Base-by-base conservation (phyloP, 2,113 vertebrate genomes). In the Tangachromis dhanisi region DNA sequence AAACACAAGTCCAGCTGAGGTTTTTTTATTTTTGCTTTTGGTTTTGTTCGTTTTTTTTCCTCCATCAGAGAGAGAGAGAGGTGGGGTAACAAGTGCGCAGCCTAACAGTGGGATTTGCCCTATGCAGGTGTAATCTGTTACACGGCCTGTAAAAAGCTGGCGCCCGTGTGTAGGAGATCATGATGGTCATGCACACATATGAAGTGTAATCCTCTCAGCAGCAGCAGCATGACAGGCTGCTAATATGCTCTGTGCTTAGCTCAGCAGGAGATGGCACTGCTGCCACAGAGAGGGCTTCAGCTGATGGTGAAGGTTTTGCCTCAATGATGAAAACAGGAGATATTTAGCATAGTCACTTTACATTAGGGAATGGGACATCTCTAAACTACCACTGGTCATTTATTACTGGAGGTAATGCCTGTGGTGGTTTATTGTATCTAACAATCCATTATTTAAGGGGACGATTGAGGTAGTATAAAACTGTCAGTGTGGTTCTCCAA, bases 231-330 rank as follows among this genome's bases (percentile, higher is more conserved):
- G 86, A 87, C 91, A 90, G 80, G 85, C 31, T 83, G 83, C 61
- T 93, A 90, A 94, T 88, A 40, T 92, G 91, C 80, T 80, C 80
- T 87, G 84, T 94, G 92, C 94, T 92, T 4, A 93, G 86, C 90
- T 92, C 91, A 94, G 89, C 94, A 94, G 88, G 89, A 95, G 95
- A 89, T 90, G 95, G 93, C 93, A 94, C 89, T 93, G 92, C 85
- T 93, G 88, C 81, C 76, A 86, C 86, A 81, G 71, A 81, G 9
- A 88, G 17, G 61, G 57, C 3, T 1, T 76, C 82, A 85, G 84
- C 63, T 45, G 35, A 49, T 13, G 63, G 8, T 4, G 71, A 86
- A 26, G 38, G 42, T 42, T 84, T 4, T 33, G 71, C 31, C 13
- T 10, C 53, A 17, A 1, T 63, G 73, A 24, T 80, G 17, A 59